Conservation (phyloP, 2,113 vertebrate genomes). For the Chitala chitala region DNA sequence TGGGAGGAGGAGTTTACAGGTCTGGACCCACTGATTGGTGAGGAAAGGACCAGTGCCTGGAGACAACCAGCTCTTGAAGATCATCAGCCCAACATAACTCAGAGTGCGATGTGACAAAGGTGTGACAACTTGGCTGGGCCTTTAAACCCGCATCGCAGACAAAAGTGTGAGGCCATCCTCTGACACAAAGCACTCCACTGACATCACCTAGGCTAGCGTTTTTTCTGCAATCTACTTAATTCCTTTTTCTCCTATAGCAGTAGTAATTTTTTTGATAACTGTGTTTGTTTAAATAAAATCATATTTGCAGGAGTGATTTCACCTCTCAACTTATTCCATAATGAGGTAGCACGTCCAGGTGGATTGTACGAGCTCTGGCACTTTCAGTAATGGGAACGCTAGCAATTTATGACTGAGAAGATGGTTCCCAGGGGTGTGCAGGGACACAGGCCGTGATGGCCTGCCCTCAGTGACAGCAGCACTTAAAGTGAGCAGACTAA, state of each 20-base stretch:
- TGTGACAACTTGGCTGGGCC: no score
- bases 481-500: no score
- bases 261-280: not conserved
- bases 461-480: not conserved
- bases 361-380: not conserved
- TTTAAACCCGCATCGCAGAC: no score
- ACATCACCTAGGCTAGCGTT: no score
- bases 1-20: no score
- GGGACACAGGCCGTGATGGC: not conserved
- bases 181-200: not conserved
- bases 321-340: not conserved
- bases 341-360: not conserved
- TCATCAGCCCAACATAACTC: no score
- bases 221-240: conserved; percentile 9
- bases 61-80: no score
- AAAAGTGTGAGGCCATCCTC: not conserved
- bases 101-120: no score
- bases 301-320: not conserved
- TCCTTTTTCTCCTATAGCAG: not conserved
- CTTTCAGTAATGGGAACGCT: conserved; percentile 6
- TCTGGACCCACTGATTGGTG: no score
- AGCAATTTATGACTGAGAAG: not conserved
- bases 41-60: no score
- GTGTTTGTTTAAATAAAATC: not conserved
- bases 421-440: not conserved